Base-by-base conservation (phyloP, 2,888 invertebrate genomes). In the Camptogramma bilineatum region DNA sequence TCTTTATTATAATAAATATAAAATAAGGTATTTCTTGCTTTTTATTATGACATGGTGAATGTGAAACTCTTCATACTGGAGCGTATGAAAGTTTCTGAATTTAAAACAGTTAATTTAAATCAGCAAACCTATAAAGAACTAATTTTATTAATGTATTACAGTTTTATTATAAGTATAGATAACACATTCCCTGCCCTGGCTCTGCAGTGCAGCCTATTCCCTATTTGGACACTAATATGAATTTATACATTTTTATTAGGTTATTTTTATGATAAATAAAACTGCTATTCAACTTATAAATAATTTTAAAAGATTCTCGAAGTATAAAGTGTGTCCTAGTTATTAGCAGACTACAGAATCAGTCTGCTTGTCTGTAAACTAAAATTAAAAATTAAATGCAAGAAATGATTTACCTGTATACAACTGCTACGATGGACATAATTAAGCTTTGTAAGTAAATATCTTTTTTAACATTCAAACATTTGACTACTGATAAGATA, bases 231-330 rank as follows among this genome's bases (percentile, higher is more conserved):
- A n/a, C 24, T 24, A 24, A 24, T 24, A 24, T 2, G 10, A 10
- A 34, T 0, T 9, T 8, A 8, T 31, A 31, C 1, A 7, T 31
- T 8, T 9, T 31, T 31, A 31, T 4, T 31, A 24, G 34, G 9
- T 34, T 34, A 34, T 34, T 10, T 4, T 10, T 34, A 13, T 7
- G 34, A 34, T 13, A 53, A 53, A 21, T 42, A 44, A 42, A 53
- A 44, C 44, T 44, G 42, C 21, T 44, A 16, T 17, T 13, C 16
- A 24, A 53, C 24, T 44, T 44, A 53, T 16, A 24, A 44, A 58
- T 52, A 58, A 52, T 58, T 52, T 58, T 46, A 58, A 52, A 58
- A 51, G 44, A 44, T 28, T 24, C 44, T 51, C 21, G 24, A 52
- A 44, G 28, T 52, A 51, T 16, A 44, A 24, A 31, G 51, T 52